Conservation (phyloP, 2,797 vertebrate genomes). For the Acanthurus lineatus region DNA sequence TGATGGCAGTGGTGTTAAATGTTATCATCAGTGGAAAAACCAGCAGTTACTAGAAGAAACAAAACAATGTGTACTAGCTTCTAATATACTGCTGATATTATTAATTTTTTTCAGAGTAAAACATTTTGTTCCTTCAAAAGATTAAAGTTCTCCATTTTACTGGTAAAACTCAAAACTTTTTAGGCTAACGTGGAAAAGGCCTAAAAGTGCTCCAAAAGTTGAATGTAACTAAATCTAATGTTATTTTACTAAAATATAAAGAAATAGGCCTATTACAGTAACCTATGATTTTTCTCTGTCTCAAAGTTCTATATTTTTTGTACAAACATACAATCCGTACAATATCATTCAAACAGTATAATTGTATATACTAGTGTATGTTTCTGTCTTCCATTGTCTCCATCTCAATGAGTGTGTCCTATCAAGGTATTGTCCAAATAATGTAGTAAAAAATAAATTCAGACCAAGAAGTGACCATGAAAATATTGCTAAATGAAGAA, state of each 20-base stretch:
- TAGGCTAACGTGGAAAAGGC: not conserved
- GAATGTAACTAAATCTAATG: no score
- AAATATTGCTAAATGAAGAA: not conserved
- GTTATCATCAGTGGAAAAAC: not conserved
- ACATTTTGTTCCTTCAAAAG: not conserved
- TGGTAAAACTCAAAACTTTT: not conserved
- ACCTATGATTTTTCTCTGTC: no score
- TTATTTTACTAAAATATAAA: no score
- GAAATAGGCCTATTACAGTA: no score
- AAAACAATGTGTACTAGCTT: not conserved
- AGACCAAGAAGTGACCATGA: not conserved
- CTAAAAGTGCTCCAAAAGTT: no score
- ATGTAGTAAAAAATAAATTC: not conserved
- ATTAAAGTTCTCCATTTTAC: not conserved
- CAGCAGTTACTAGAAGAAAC: not conserved
- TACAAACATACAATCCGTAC: no score
- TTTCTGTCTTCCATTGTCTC: not conserved
- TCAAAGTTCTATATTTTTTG: no score
- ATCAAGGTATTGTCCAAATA: not conserved
- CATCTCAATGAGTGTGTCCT: not conserved
- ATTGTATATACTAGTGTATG: not conserved
- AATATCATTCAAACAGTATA: not conserved
- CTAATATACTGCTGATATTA: not conserved
- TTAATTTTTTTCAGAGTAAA: not conserved
- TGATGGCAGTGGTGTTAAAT: no score